phyloP scores from a whole-genome alignment of 2,888 invertebrate genomes.

The Drosophila neonasuta region DNA sequence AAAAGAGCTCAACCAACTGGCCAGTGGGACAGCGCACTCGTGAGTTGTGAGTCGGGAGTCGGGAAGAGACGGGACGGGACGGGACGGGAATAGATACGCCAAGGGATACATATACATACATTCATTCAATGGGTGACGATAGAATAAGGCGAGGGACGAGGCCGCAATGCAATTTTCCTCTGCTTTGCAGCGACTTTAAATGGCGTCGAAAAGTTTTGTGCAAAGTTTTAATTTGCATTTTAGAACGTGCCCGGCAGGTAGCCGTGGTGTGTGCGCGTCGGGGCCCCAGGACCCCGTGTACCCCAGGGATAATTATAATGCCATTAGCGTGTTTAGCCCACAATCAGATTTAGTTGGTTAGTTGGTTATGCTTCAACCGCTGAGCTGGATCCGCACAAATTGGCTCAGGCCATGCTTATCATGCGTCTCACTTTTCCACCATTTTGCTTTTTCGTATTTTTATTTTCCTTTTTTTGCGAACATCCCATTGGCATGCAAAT shows the following conservation, averaged over 20 bases:
- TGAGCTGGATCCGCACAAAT: slow-evolving; percentile 45
- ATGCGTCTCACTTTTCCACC: slow-evolving; percentile 14
- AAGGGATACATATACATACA: background rate
- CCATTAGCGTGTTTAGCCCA: slow-evolving; percentile 76
- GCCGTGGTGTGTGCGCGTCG: slow-evolving; percentile 9
- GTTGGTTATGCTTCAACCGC: slow-evolving; percentile 30
- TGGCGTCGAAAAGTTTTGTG: slow-evolving; percentile 57
- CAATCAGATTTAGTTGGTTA: slow-evolving; percentile 66
- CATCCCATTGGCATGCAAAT: slow-evolving; percentile 56
- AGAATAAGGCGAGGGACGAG: background rate
- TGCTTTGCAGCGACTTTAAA: slow-evolving; percentile 61
- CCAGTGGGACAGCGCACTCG: background rate
- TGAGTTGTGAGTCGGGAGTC: too few relatives aligned
- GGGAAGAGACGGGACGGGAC: background rate
- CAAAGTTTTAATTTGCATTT: slow-evolving; percentile 72
- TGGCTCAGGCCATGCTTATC: slow-evolving; percentile 60
- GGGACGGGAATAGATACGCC: background rate
- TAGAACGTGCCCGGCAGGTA: slow-evolving; percentile 44
- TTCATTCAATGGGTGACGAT: slow-evolving; percentile 1
- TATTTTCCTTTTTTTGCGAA: slow-evolving; percentile 9
- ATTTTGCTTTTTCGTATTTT: background rate
- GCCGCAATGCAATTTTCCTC: slow-evolving; percentile 68
- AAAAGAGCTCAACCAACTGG: slow-evolving; percentile 40
- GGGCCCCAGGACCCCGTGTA: slow-evolving; percentile 8
- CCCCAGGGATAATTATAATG: slow-evolving; percentile 75